Evolutionary conservation across 1,140 invertebrate species (phyloP).

Genomic region (Trypoxylus dichotomus): DNA sequence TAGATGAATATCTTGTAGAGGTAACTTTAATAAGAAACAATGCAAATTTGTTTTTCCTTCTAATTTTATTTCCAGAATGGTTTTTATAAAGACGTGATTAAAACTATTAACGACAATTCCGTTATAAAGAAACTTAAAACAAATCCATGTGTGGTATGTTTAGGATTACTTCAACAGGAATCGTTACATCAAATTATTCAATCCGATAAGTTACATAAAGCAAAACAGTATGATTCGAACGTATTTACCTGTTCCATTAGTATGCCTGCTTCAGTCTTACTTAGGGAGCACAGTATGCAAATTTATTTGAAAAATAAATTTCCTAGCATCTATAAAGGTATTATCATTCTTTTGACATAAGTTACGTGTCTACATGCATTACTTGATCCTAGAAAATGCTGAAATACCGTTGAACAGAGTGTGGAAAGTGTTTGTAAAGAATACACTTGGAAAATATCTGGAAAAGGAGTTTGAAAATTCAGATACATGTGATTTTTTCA

Average conservation of each 20-base stretch:
- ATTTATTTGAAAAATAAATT: slow-evolving; percentile 53
- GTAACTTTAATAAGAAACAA: slow-evolving; percentile 43
- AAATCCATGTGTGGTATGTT: slow-evolving; percentile 61
- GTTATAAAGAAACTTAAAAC: slow-evolving; percentile 50
- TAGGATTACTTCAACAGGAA: slow-evolving; percentile 64
- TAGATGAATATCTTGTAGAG: slow-evolving; percentile 49
- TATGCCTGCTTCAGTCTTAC: slow-evolving; percentile 52
- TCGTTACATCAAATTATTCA: slow-evolving; percentile 54
- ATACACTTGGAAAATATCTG: slow-evolving; percentile 39
- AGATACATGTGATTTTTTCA: slow-evolving; percentile 42
- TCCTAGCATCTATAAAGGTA: slow-evolving; percentile 45
- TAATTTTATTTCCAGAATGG: slow-evolving; percentile 44
- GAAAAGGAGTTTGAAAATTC: slow-evolving; percentile 45
- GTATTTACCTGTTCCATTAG: slow-evolving; percentile 53
- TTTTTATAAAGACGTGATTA: slow-evolving; percentile 34
- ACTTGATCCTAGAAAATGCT: slow-evolving; percentile 37
- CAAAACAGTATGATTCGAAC: slow-evolving; percentile 52
- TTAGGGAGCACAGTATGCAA: slow-evolving; percentile 55
- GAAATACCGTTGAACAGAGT: slow-evolving; percentile 44
- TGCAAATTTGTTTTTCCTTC: slow-evolving; percentile 24
- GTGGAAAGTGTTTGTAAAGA: slow-evolving; percentile 42
- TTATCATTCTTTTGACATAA: background rate
- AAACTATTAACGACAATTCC: slow-evolving; percentile 30
- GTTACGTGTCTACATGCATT: background rate
- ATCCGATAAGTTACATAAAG: slow-evolving; percentile 50